Evolutionary conservation across 2,797 vertebrate species (phyloP).

Genomic region (Sciaenops ocellatus): DNA sequence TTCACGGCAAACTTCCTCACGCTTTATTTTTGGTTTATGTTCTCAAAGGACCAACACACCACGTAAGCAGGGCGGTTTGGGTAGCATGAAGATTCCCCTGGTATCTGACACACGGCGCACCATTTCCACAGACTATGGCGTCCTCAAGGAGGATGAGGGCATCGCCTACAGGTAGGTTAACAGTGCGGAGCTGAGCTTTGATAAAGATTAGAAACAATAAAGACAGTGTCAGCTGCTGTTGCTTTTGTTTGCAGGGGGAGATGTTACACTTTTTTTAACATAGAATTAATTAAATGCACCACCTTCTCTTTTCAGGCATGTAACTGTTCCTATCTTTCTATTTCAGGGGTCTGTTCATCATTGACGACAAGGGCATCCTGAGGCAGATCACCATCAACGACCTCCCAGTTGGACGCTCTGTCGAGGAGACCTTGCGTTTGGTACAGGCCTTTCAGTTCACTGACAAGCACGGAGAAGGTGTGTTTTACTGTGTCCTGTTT

Average conservation of each 20-base stretch:
- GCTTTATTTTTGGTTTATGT: background rate
- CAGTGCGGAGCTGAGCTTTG: background rate
- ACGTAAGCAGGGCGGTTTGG: constrained; percentile 95
- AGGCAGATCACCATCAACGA: constrained; percentile 99
- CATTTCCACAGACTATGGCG: constrained; percentile 93
- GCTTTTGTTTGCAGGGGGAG: background rate
- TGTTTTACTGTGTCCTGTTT: background rate
- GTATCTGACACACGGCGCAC: constrained; percentile 90
- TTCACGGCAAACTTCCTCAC: background rate
- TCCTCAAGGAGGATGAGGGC: constrained; percentile 96
- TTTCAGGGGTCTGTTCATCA: constrained; percentile 95
- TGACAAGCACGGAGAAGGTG: constrained; percentile 98
- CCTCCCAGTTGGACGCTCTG: constrained; percentile 95
- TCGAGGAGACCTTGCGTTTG: constrained; percentile 95
- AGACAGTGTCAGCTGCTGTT: background rate
- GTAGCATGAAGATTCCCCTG: constrained; percentile 94
- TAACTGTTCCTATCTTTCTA: background rate
- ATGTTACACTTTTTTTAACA: background rate
- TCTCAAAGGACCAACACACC: constrained; percentile 91
- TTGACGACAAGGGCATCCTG: constrained; percentile 94
- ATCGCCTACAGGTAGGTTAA: constrained; percentile 93
- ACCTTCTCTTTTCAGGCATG: background rate
- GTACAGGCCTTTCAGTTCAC: constrained; percentile 99
- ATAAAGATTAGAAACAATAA: background rate
- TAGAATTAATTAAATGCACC: background rate